Evolutionary conservation across 2,888 invertebrate genomes (phyloP).

Genomic region (Barypeithes pellucidus): DNA sequence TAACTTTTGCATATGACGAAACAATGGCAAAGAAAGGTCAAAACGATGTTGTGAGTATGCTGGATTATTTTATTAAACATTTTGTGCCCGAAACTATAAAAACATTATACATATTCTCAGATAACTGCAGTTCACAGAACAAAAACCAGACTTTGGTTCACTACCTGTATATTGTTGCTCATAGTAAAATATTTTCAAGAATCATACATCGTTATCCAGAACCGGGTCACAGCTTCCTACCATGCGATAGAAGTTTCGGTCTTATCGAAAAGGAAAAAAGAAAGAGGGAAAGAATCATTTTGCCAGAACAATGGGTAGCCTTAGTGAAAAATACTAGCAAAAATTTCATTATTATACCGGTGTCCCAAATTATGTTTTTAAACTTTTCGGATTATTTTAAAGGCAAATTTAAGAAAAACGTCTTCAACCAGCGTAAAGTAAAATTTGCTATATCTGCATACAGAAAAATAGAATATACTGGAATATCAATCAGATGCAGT

Average conservation of each 20-base stretch:
- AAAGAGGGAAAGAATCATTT: conserved; percentile 29
- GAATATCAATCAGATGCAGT: conserved; percentile 11
- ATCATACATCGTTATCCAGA: conserved; percentile 40
- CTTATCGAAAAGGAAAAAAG: conserved; percentile 35
- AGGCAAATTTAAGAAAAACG: conserved; percentile 1
- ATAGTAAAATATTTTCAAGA: conserved; percentile 14
- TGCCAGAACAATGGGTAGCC: conserved; percentile 32
- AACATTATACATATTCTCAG: conserved; percentile 12
- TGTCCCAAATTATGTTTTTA: conserved; percentile 22
- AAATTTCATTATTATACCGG: conserved; percentile 23
- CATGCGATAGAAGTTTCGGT: conserved; percentile 36
- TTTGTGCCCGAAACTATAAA: conserved; percentile 1
- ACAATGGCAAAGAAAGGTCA: background rate
- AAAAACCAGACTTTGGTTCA: conserved; percentile 29
- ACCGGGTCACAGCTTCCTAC: conserved; percentile 42
- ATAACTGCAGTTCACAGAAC: conserved; percentile 36
- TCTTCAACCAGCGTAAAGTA: conserved; percentile 17
- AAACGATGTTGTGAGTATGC: conserved; percentile 1
- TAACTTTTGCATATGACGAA: background rate
- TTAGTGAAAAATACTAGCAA: conserved; percentile 16
- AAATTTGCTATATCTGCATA: conserved; percentile 20
- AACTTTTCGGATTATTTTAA: conserved; percentile 12
- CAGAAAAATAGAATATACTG: conserved; percentile 5
- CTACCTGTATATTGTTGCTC: conserved; percentile 15
- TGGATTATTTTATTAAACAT: background rate